Evolutionary conservation across 2,888 invertebrate species (phyloP).

Genomic region (Disparrhopalites patrizii): DNA sequence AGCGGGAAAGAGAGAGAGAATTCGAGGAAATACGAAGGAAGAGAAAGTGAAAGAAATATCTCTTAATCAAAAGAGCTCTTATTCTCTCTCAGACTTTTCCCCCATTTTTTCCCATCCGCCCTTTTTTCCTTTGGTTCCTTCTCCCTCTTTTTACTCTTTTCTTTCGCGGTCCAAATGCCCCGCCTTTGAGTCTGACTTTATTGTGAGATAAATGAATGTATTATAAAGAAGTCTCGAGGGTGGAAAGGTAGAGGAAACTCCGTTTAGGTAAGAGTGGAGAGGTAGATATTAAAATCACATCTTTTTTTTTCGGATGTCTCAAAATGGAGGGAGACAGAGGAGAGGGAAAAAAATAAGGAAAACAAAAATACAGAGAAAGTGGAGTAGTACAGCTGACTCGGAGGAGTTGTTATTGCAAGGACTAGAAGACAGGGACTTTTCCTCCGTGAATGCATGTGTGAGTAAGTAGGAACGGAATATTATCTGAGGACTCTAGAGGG

Average conservation of each 20-base stretch:
- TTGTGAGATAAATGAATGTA: constrained; percentile 17
- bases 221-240: constrained; percentile 14
- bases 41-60: constrained; percentile 6
- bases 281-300: constrained; percentile 4
- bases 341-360: too few relatives aligned
- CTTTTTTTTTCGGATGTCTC: neutral
- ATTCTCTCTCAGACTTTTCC: neutral
- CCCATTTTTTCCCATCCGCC: too few relatives aligned
- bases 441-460: too few relatives aligned
- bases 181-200: constrained; percentile 13
- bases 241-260: neutral
- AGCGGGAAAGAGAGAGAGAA: neutral
- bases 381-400: too few relatives aligned
- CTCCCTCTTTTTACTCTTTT: constrained; percentile 1
- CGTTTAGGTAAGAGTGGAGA: neutral
- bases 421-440: neutral
- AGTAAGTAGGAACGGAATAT: neutral
- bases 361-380: too few relatives aligned
- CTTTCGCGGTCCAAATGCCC: neutral
- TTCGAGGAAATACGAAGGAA: neutral
- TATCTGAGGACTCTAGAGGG: constrained; percentile 8
- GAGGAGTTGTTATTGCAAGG: neutral
- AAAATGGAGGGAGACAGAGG: neutral
- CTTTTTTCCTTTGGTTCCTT: too few relatives aligned
- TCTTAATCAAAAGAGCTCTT: constrained; percentile 14